Conservation (phyloP, 2,888 invertebrate genomes). For the Hypena proboscidalis region DNA sequence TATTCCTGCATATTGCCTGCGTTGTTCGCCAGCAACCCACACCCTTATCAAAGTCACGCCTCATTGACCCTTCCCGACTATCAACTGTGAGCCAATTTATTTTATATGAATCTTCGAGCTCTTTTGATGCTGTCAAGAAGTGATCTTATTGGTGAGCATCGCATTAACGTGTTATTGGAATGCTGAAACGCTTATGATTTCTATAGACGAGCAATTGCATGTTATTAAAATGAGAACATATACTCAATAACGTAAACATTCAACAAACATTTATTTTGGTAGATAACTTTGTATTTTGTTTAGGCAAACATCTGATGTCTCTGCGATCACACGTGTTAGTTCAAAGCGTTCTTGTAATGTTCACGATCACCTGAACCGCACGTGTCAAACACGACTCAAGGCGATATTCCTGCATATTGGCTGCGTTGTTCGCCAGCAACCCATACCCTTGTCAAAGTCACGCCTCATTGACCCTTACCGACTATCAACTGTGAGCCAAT, state of each 20-base stretch:
- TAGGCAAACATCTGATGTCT: too few species aligned
- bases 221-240: too few species aligned
- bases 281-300: too few species aligned
- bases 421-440: slow-evolving; percentile 12
- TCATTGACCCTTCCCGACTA: slow-evolving; percentile 78
- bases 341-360: slow-evolving; percentile 32
- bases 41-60: slow-evolving; percentile 49
- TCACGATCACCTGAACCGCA: slow-evolving; percentile 67
- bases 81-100: slow-evolving; percentile 81
- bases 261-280: too few species aligned
- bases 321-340: slow-evolving; percentile 27
- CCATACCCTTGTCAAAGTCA: slow-evolving; percentile 80
- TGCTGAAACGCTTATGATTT: too few species aligned
- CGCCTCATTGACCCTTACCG: slow-evolving; percentile 77
- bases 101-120: slow-evolving; percentile 79
- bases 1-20: slow-evolving; percentile 73
- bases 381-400: slow-evolving; percentile 73
- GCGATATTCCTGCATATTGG: slow-evolving; percentile 75
- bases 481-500: slow-evolving; percentile 79
- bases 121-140: slow-evolving; percentile 72
- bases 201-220: too few species aligned
- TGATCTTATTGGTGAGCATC: slow-evolving; percentile 57
- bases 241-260: too few species aligned
- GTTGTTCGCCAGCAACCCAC: slow-evolving; percentile 18
- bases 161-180: slow-evolving; percentile 31